Percentiles rank a stretch among this genome's conserved stretches.
Conservation (phyloP, 2,888 invertebrate genomes). For the Chrysolina americana region DNA sequence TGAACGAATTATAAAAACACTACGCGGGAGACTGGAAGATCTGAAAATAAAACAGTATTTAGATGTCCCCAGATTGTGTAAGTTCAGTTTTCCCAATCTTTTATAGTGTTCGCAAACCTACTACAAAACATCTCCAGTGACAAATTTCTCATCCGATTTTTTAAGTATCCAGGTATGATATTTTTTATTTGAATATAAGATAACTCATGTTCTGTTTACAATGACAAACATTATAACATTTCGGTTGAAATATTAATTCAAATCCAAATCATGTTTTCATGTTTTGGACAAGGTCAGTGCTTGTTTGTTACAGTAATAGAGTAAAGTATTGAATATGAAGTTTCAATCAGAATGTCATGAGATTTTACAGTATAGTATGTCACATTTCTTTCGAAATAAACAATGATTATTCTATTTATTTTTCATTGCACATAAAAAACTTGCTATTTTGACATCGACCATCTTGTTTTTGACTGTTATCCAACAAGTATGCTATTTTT, state of each 20-base stretch:
- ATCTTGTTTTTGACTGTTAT: conserved; percentile 69
- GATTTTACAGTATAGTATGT: background rate
- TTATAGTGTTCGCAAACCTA: conserved; percentile 59
- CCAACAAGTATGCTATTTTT: conserved; percentile 69
- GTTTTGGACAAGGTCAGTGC: conserved; percentile 38
- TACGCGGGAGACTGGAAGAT: conserved; percentile 68
- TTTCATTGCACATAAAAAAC: conserved; percentile 54
- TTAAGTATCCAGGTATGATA: conserved; percentile 7
- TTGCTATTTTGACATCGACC: conserved; percentile 61
- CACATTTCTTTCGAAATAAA: conserved; percentile 1
- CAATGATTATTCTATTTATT: conserved; percentile 6
- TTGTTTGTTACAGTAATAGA: background rate
- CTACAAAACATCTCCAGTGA: conserved; percentile 36
- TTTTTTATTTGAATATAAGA: background rate
- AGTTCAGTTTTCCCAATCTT: conserved; percentile 64
- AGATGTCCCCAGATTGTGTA: conserved; percentile 68
- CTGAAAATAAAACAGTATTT: conserved; percentile 70
- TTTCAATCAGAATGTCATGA: too few relatives aligned
- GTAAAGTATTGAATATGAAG: too few relatives aligned
- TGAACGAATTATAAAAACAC: conserved; percentile 49
- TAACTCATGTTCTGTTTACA: too few relatives aligned
- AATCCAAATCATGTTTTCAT: conserved; percentile 56
- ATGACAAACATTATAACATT: conserved; percentile 30
- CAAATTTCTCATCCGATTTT: background rate
- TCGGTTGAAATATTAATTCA: conserved; percentile 17